A percentile compares a stretch with the other conserved stretches of the same genome.
Evolutionary conservation across 2,888 invertebrate species (phyloP).

Genomic region (Spisula solida): DNA sequence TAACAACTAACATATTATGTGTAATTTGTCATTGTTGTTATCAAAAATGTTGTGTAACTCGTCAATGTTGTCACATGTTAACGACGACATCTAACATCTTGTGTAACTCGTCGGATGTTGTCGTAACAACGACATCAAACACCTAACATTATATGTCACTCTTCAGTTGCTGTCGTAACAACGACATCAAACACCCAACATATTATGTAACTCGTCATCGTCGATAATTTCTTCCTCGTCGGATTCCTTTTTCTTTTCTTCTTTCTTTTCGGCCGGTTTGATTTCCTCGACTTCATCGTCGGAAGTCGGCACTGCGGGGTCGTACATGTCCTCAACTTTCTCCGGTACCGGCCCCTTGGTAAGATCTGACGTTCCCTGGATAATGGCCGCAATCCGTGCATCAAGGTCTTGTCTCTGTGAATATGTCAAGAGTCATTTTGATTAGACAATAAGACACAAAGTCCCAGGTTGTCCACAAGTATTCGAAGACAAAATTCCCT

Average conservation of each 20-base stretch:
- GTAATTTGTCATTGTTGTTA: no score
- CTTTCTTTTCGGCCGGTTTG: background rate
- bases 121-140: no score
- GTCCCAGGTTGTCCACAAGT: no score
- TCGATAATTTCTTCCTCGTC: conserved; percentile 78
- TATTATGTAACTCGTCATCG: conserved; percentile 84
- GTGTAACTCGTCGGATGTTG: no score
- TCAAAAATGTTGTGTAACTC: no score
- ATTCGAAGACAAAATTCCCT: no score
- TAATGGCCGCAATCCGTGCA: conserved; percentile 85
- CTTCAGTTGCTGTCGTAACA: no score
- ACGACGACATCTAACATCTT: no score
- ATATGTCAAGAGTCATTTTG: background rate
- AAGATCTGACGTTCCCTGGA: conserved; percentile 76
- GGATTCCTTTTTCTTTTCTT: conserved; percentile 42
- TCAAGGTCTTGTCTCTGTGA: conserved; percentile 85
- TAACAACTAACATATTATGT: no score
- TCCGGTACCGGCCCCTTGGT: conserved; percentile 36
- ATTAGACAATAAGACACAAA: no score
- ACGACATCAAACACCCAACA: conserved; percentile 80
- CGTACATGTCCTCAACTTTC: conserved; percentile 50
- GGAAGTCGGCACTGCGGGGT: conserved; percentile 68
- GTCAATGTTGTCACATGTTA: no score
- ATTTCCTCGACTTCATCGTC: conserved; percentile 57
- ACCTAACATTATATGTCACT: no score